A percentile compares a stretch with the other conserved stretches of the same genome.
phyloP scores from a whole-genome alignment of 2,888 invertebrate genomes.

The Patella depressa region DNA sequence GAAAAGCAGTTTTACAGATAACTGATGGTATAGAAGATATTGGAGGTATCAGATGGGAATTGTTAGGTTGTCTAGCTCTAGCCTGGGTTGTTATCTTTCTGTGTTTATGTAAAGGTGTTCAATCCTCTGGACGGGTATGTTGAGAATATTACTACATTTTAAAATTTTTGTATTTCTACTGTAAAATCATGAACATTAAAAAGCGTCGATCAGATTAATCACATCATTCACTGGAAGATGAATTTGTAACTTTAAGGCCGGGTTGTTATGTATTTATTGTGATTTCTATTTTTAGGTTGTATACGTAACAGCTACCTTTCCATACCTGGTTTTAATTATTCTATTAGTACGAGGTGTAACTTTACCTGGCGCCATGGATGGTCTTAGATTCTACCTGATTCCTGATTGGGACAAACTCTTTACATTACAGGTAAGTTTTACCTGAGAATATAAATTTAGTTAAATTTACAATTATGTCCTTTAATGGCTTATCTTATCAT shows the following conservation, averaged over 20 bases:
- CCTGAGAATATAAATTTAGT: too few relatives aligned
- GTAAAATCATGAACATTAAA: too few relatives aligned
- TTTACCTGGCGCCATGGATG: constrained; percentile 54
- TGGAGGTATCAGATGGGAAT: constrained; percentile 49
- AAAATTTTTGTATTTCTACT: too few relatives aligned
- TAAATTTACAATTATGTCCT: too few relatives aligned
- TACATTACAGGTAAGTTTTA: constrained; percentile 34
- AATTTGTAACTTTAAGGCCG: too few relatives aligned
- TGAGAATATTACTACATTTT: too few relatives aligned
- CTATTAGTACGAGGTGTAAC: constrained; percentile 50
- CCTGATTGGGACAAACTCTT: constrained; percentile 53
- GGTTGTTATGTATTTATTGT: too few relatives aligned
- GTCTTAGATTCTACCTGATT: constrained; percentile 57
- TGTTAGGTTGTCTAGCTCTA: constrained; percentile 49
- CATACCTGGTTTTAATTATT: constrained; percentile 47
- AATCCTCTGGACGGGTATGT: constrained; percentile 52
- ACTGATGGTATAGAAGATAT: constrained; percentile 54
- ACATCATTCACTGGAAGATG: too few relatives aligned
- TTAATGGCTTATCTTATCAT: too few relatives aligned
- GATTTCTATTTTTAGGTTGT: constrained; percentile 53
- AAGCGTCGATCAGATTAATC: too few relatives aligned
- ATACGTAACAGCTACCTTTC: constrained; percentile 55
- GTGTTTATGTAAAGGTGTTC: constrained; percentile 59
- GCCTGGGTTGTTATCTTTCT: constrained; percentile 58
- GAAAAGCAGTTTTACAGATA: constrained; percentile 50